A percentile compares a stretch with the other conserved stretches of the same genome.
Conservation (phyloP, 2,113 vertebrate species). For the Alethe castanea region DNA sequence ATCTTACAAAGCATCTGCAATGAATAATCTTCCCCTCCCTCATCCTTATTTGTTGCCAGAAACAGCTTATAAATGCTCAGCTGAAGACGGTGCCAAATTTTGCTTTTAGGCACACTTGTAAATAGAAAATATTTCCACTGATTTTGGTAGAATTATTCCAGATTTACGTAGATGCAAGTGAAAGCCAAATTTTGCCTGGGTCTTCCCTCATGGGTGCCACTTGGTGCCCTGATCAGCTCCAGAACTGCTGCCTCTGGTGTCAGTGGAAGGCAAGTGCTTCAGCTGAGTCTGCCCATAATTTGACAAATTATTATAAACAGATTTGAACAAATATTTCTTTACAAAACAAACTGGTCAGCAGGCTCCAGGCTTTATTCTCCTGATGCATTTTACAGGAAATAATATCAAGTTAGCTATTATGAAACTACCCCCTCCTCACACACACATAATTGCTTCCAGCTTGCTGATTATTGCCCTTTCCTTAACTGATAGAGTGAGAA, state of each 20-base stretch:
- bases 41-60: slow-evolving; percentile 55
- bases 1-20: slow-evolving; percentile 64
- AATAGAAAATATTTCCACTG: neutral
- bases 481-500: slow-evolving; percentile 63
- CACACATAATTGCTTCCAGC: slow-evolving; percentile 60
- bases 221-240: neutral
- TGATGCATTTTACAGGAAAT: slow-evolving; percentile 66
- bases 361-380: slow-evolving; percentile 48
- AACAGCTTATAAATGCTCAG: slow-evolving; percentile 55
- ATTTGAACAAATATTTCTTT: slow-evolving; percentile 42
- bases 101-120: slow-evolving; percentile 33
- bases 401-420: slow-evolving; percentile 66
- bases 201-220: neutral
- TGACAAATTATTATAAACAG: slow-evolving; percentile 55
- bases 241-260: neutral
- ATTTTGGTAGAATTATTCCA: slow-evolving; percentile 7
- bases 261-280: slow-evolving; percentile 5
- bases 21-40: slow-evolving; percentile 63
- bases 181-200: neutral
- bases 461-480: slow-evolving; percentile 62
- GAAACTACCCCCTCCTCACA: slow-evolving; percentile 66
- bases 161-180: neutral
- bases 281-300: neutral
- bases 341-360: slow-evolving; percentile 55
- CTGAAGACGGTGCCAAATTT: slow-evolving; percentile 41